Percentiles rank a stretch among this genome's conserved stretches.
Evolutionary conservation across 2,113 vertebrate genomes (phyloP).

Genomic region (Pollimyrus isidori): DNA sequence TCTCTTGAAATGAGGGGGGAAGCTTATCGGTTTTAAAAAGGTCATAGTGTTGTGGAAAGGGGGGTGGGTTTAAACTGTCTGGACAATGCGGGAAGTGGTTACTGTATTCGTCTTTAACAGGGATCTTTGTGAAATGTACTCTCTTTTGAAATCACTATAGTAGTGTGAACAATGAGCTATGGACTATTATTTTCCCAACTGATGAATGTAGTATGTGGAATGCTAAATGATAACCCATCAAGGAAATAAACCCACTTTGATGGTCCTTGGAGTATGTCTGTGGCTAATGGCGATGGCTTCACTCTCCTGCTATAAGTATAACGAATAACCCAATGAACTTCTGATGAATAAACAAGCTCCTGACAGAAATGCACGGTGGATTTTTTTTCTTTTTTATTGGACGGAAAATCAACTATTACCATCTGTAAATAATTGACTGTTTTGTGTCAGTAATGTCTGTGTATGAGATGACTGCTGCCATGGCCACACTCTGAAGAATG

Average conservation of each 20-base stretch:
- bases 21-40: slow-evolving; percentile 1
- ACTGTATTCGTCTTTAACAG: neutral
- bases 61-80: neutral
- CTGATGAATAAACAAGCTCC: slow-evolving; percentile 8
- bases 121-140: neutral
- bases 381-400: neutral
- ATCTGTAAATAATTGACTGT: slow-evolving; percentile 3
- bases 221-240: neutral
- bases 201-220: neutral
- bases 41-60: neutral
- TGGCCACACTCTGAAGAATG: neutral
- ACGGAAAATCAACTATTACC: neutral
- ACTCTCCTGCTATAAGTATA: neutral
- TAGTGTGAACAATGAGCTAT: neutral
- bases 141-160: neutral
- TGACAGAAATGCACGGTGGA: neutral
- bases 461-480: neutral
- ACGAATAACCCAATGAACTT: neutral
- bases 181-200: neutral
- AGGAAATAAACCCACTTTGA: slow-evolving; percentile 2
- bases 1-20: neutral
- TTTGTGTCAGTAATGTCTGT: neutral
- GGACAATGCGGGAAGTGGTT: neutral
- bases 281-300: neutral
- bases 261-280: neutral